Base-by-base conservation (phyloP, 2,797 vertebrate species). In the Sebastes hubbsi region DNA sequence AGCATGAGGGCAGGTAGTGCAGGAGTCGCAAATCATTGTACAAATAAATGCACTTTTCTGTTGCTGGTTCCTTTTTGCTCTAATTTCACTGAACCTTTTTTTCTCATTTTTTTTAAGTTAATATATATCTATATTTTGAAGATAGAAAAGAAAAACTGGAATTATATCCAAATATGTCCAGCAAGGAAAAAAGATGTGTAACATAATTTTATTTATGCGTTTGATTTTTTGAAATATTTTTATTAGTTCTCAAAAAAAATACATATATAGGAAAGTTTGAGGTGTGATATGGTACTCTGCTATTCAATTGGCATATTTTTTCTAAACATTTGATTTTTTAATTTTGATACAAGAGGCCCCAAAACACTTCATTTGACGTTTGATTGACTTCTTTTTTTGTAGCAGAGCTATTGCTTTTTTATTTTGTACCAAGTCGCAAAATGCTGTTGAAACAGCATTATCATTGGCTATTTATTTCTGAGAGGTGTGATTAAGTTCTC, bases 11-110 rank as follows among this genome's bases (percentile, higher is more conserved):
- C 90, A 95, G 94, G 92, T 93, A 94, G 93, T 91, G 93, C 90
- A 94, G 94, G 93, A 95, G 95, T 95, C 94, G 95, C 95, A 94
- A 95, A 95, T 95, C 94, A 94, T 95, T 95, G 94, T 95, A 95
- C 92, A 96, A 97, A 97, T 97, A 97, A 98, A 98, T 98, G 97
- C 98, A 97, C 97, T 99, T 98, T 98, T 99, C 97, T 97, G 97
- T 98, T 99, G 96, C 96, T 96, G 95, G 94, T 96, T 96, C 94
- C 94, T 95, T 96, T 93, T 95, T 91, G 93, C 94, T 94, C 95
- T 92, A 93, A 94, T 93, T 96, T 94, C 88, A 89, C 92, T 81
- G 77, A 87, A 93, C 54, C 81, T 75, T 87, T 87, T 38, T 38
- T 90, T 83, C 69, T 62, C 65, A 76, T 68, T 82, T 84, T 87